A percentile compares a stretch with the other conserved stretches of the same genome.
These are phyloP conservation scores for Pyralis farinalis DNA, from an alignment of 2,888 invertebrate genomes.

Conservation along the genomic window DNA sequence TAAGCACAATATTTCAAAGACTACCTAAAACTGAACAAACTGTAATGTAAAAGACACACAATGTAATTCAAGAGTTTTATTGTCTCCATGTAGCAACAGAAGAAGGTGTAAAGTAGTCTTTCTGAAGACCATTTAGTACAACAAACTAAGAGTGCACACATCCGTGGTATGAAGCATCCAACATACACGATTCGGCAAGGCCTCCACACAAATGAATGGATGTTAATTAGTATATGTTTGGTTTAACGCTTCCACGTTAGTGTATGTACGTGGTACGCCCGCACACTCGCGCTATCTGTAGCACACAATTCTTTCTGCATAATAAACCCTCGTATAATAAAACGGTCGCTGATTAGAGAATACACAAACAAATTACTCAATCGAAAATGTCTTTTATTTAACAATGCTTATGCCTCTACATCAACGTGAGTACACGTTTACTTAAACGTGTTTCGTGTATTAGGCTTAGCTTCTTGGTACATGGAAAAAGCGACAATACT, in stretches of 20 bases:
- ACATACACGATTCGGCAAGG: conserved; percentile 54
- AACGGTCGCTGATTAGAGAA: conserved; percentile 46
- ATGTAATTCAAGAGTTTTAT: not conserved
- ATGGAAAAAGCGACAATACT: conserved; percentile 25
- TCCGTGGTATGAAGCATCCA: conserved; percentile 50
- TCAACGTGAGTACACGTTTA: conserved; percentile 20
- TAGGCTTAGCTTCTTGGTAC: conserved; percentile 10
- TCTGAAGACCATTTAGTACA: conserved; percentile 26
- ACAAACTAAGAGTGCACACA: conserved; percentile 42
- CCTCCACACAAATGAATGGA: conserved; percentile 70
- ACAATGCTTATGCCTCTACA: conserved; percentile 13
- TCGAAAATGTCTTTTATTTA: conserved; percentile 22
- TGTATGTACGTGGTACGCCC: conserved; percentile 33
- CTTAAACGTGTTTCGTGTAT: conserved; percentile 22
- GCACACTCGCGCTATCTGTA: conserved; percentile 23
- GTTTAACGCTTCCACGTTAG: conserved; percentile 55
- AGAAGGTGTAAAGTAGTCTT: not conserved
- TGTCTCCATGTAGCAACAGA: not conserved
- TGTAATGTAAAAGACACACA: too few species aligned
- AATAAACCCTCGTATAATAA: conserved; percentile 50
- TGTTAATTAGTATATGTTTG: conserved; percentile 73
- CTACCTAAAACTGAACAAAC: too few species aligned
- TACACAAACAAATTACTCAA: conserved; percentile 34
- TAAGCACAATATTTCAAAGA: too few species aligned
- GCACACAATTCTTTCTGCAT: conserved; percentile 27